Evolutionary conservation across 1,140 invertebrate species (phyloP), one percentile per base, ranked within the genome.

Genomic region (Drosophila nigromelanica): DNA sequence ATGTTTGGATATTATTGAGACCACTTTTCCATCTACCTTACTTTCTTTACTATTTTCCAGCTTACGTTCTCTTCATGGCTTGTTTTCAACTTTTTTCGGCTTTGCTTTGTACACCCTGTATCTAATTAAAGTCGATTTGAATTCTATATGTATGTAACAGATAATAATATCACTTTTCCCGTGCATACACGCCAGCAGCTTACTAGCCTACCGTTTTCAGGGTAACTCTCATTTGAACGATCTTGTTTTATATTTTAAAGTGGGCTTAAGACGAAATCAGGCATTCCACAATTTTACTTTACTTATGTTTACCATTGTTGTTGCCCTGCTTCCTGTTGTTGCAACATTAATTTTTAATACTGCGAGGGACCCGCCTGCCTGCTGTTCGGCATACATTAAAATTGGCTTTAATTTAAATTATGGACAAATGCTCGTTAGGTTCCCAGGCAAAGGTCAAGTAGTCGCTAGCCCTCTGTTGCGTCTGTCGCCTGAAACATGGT

Each of bases 321-420:
- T 43, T 27, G 40, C 4, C 14, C 54, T 4, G 11, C 39, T 58
- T 58, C 37, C 24, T 58, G 8, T 42, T 24, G 39, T 42, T 51
- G 30, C 58, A 6, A 45, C 42, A 45, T 55, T 54, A 30, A 24
- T 47, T 60, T 59, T 76, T 51, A 64, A 37, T 76, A 40, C 52
- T 51, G 54, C 18, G 50, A 37, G 15, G 8, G 50, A 37, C 18
- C 58, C 68, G 58, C 59, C 48, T 30, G 42, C 42, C 48, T 30
- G 42, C 45, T 66, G 60, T 30, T 54, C 42, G 43, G 35, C 40
- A 21, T 47, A 56, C 73, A 72, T 85, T 80, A 74, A 85, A 85
- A 80, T 86, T 78, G 77, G 71, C 70, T 89, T 78, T 82, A 87
- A 82, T 79, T 87, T 73, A 74, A 85, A 85, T 85, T 76, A 85